Conservation (phyloP, 2,113 vertebrate genomes). For the Sphyrna mokarran region DNA sequence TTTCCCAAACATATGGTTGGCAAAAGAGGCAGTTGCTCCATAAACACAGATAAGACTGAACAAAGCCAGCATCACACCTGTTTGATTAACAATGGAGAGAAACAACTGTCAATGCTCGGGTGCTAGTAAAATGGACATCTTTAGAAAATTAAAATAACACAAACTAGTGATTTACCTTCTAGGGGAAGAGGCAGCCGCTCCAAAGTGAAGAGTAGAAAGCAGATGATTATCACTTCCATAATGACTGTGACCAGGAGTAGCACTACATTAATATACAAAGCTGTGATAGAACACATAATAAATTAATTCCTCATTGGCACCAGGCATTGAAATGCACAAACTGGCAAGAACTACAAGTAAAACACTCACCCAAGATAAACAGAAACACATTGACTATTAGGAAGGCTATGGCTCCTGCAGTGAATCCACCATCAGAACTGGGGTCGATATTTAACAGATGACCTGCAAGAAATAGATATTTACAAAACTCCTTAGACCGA, state of each 20-base stretch:
- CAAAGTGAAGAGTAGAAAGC: conserved; percentile 72
- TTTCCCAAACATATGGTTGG: conserved; percentile 63
- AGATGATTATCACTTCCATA: conserved; percentile 70
- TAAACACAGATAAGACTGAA: conserved; percentile 66
- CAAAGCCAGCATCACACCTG: conserved; percentile 64
- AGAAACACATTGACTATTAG: conserved; percentile 70
- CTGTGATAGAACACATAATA: conserved; percentile 48
- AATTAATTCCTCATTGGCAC: not conserved
- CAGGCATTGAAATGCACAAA: not conserved
- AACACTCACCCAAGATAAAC: conserved; percentile 62
- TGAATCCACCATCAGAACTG: conserved; percentile 55
- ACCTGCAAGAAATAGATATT: conserved; percentile 50
- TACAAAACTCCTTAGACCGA: not conserved
- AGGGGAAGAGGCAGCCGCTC: conserved; percentile 62
- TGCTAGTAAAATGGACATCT: not conserved
- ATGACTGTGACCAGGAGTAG: conserved; percentile 58
- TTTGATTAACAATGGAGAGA: not conserved
- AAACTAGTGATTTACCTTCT: conserved; percentile 55
- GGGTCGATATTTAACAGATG: conserved; percentile 47
- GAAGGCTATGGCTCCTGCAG: conserved; percentile 67
- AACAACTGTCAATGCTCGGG: not conserved
- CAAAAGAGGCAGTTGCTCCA: conserved; percentile 63
- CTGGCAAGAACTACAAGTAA: not conserved
- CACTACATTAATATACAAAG: conserved; percentile 64
- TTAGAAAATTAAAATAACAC: no score